phyloP scores from a whole-genome alignment of 2,113 vertebrate species.

The Micronisus gabar region DNA sequence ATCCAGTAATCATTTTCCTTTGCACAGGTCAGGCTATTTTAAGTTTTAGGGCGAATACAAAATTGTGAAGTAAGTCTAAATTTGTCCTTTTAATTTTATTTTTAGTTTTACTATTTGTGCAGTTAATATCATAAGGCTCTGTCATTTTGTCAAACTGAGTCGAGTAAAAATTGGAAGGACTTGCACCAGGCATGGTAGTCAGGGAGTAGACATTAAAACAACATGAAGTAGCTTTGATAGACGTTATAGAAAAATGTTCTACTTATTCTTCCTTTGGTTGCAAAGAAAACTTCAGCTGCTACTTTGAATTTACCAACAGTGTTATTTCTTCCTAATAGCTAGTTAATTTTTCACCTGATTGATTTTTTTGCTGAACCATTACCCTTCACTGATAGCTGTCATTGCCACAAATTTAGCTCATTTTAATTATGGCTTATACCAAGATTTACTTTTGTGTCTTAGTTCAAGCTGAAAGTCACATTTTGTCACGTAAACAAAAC shows the following conservation, averaged over 20 bases:
- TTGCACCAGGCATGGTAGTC: neutral
- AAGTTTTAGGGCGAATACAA: neutral
- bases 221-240: neutral
- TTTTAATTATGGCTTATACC: conserved; percentile 44
- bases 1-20: neutral
- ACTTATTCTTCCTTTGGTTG: neutral
- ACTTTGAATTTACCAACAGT: neutral
- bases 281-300: neutral
- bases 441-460: conserved; percentile 7
- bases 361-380: conserved; percentile 33
- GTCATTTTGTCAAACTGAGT: neutral
- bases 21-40: neutral
- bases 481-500: conserved; percentile 31
- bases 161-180: neutral
- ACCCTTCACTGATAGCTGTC: neutral
- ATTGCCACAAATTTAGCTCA: neutral
- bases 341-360: conserved; percentile 48
- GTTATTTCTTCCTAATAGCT: conserved; percentile 5
- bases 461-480: neutral
- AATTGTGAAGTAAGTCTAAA: neutral
- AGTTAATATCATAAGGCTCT: neutral
- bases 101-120: neutral
- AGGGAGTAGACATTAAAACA: neutral
- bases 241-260: neutral
- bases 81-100: neutral